Evolutionary conservation across 2,888 invertebrate genomes (phyloP).

Genomic region (Harmothoe impar): DNA sequence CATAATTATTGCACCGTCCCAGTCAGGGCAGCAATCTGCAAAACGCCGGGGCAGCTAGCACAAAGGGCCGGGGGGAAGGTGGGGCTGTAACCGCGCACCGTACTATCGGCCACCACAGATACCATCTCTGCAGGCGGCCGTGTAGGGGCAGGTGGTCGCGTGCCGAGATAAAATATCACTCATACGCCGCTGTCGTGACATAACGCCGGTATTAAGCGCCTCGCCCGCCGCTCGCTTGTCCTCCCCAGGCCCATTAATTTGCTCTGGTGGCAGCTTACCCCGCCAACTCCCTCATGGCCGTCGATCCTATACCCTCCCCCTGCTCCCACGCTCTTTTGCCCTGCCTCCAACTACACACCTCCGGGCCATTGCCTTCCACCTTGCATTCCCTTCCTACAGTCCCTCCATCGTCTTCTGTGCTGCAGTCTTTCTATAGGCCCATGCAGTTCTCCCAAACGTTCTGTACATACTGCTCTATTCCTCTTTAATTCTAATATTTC

Average conservation of each 20-base stretch:
- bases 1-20: slow-evolving; percentile 17
- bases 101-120: background rate
- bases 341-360: background rate
- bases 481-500: no score
- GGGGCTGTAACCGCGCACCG: background rate
- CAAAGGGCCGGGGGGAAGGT: background rate
- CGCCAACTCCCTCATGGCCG: background rate
- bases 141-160: slow-evolving; percentile 38
- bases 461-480: no score
- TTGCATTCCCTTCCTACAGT: background rate
- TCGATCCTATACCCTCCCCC: slow-evolving; percentile 1
- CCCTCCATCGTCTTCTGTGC: no score
- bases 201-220: slow-evolving; percentile 16
- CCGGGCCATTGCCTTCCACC: background rate
- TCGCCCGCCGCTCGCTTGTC: background rate
- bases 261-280: slow-evolving; percentile 8
- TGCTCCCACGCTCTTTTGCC: background rate
- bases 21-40: background rate
- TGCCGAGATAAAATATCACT: slow-evolving; percentile 22
- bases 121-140: background rate
- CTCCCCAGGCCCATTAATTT: slow-evolving; percentile 42
- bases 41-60: background rate
- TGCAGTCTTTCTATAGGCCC: no score
- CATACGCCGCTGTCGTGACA: slow-evolving; percentile 34
- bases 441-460: no score